Conservation (phyloP, 1,140 invertebrate genomes). For the Ceratosolen solmsi region DNA sequence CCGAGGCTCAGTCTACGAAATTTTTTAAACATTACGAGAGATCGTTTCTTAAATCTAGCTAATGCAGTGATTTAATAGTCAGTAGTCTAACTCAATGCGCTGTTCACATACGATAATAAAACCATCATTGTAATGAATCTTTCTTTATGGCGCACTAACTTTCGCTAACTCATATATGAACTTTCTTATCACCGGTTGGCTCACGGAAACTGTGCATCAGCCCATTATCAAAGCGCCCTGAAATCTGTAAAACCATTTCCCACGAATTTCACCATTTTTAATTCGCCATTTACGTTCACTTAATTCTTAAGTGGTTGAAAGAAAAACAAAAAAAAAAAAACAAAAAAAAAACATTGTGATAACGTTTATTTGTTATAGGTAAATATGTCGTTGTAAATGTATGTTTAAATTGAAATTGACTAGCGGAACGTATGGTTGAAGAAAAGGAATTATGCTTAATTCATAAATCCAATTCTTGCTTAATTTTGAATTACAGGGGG, state of each 20-base stretch:
- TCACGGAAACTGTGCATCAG: neutral
- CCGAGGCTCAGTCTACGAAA: too few relatives aligned
- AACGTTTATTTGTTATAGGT: too few relatives aligned
- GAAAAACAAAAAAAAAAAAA: too few relatives aligned
- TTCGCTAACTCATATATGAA: slow-evolving; percentile 34
- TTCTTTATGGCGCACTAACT: slow-evolving; percentile 61
- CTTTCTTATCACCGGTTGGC: slow-evolving; percentile 15
- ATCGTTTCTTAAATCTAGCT: neutral
- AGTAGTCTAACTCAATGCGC: neutral
- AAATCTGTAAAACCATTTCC: neutral
- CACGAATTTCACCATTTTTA: neutral
- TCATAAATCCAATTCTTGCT: too few relatives aligned
- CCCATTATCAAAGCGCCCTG: neutral
- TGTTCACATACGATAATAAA: slow-evolving; percentile 58
- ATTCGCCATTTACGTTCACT: neutral
- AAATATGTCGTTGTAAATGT: too few relatives aligned
- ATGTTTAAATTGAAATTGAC: too few relatives aligned
- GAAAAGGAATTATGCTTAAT: too few relatives aligned
- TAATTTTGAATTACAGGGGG: too few relatives aligned
- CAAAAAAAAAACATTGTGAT: too few relatives aligned
- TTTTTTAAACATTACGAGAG: too few relatives aligned
- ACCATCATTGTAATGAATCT: slow-evolving; percentile 63
- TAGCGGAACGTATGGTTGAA: too few relatives aligned
- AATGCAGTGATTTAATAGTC: neutral
- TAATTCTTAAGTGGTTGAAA: too few relatives aligned